Conservation (phyloP, 2,113 vertebrate species). For the Ariopsis seemanni region DNA sequence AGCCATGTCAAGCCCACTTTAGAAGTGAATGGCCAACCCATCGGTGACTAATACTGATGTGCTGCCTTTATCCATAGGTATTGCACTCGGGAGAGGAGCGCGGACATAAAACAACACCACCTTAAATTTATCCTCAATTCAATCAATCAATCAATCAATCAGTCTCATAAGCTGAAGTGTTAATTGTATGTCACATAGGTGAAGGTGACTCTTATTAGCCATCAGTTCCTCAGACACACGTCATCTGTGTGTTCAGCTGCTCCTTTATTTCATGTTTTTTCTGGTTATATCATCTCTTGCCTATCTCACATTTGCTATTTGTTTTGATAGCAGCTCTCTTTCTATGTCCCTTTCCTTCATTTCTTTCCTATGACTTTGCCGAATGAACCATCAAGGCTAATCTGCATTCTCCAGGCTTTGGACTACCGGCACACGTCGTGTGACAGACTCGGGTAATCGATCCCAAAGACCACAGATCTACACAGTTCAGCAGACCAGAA, state of each 20-base stretch:
- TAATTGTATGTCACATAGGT: slow-evolving; percentile 47
- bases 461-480: slow-evolving; percentile 9
- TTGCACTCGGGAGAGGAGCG: slow-evolving; percentile 8
- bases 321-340: not conserved
- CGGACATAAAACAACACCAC: slow-evolving; percentile 58
- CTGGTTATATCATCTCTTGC: not conserved
- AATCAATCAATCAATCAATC: not conserved
- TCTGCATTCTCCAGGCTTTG: slow-evolving; percentile 48
- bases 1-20: slow-evolving; percentile 31
- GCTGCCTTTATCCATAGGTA: slow-evolving; percentile 4
- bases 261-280: slow-evolving; percentile 8
- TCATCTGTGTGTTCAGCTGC: not conserved
- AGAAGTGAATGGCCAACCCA: slow-evolving; percentile 6
- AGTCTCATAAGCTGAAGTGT: slow-evolving; percentile 54
- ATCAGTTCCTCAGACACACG: not conserved
- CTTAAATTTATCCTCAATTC: slow-evolving; percentile 63
- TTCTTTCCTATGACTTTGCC: slow-evolving; percentile 1
- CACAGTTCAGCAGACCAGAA: slow-evolving; percentile 35
- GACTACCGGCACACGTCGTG: slow-evolving; percentile 19
- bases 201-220: slow-evolving; percentile 44
- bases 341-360: not conserved
- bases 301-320: not conserved
- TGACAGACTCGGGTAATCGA: slow-evolving; percentile 48
- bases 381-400: slow-evolving; percentile 45
- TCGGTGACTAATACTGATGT: not conserved